A percentile compares a stretch with the other conserved stretches of the same genome.
Evolutionary conservation across 2,888 invertebrate species (phyloP).

Genomic region (Caradrina clavipalpis): DNA sequence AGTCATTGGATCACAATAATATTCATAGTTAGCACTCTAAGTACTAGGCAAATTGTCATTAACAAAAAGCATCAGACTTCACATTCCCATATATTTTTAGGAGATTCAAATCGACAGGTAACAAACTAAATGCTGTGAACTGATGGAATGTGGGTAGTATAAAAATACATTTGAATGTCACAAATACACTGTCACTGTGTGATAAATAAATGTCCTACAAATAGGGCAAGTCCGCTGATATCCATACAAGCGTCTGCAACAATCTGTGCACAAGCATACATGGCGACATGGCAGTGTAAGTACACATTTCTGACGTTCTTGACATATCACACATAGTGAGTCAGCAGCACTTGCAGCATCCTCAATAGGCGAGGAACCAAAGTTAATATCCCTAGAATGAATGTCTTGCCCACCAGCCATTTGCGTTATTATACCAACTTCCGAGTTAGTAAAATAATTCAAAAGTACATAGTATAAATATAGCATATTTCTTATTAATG

Average conservation of each 20-base stretch:
- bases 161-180: conserved; percentile 67
- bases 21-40: neutral
- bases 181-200: conserved; percentile 90
- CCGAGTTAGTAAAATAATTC: conserved; percentile 84
- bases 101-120: conserved; percentile 21
- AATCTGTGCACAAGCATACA: conserved; percentile 90
- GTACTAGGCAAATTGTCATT: conserved; percentile 10
- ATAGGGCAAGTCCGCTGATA: conserved; percentile 90
- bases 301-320: conserved; percentile 90
- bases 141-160: conserved; percentile 38
- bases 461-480: conserved; percentile 81
- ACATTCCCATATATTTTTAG: neutral
- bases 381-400: conserved; percentile 66
- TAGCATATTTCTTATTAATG: conserved; percentile 77
- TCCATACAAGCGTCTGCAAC: conserved; percentile 85
- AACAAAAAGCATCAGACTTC: neutral
- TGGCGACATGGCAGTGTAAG: conserved; percentile 90
- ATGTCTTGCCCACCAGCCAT: conserved; percentile 78
- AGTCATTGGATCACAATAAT: neutral
- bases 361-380: conserved; percentile 66
- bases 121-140: conserved; percentile 28
- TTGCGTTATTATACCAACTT: conserved; percentile 80
- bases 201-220: conserved; percentile 89
- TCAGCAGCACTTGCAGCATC: conserved; percentile 78
- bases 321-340: conserved; percentile 89